Conservation (phyloP, 2,797 vertebrate species). For the Anabas testudineus region DNA sequence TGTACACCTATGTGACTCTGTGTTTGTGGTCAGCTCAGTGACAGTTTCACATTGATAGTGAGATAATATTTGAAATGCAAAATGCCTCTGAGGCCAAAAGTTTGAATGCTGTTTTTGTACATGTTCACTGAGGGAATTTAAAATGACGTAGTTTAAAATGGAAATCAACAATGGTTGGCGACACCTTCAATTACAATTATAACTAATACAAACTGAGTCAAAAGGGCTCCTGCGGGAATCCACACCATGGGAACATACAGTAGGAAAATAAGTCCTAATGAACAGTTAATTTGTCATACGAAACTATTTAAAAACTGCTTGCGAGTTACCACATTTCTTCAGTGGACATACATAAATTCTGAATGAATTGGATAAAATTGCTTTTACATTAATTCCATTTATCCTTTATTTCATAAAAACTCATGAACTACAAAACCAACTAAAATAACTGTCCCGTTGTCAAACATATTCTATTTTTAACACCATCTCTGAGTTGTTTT, state of each 20-base stretch:
- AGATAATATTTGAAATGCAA: conserved; percentile 39
- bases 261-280: conserved; percentile 44
- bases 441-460: conserved; percentile 42
- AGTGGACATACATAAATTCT: conserved; percentile 16
- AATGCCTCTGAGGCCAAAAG: conserved; percentile 41
- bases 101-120: conserved; percentile 41
- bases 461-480: conserved; percentile 31
- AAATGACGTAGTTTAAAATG: conserved; percentile 42
- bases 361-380: neutral
- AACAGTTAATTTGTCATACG: conserved; percentile 51
- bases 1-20: conserved; percentile 16
- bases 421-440: conserved; percentile 31
- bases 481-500: conserved; percentile 53
- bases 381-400: neutral
- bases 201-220: conserved; percentile 46
- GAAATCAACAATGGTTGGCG: conserved; percentile 48
- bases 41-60: conserved; percentile 29
- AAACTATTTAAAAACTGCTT: conserved; percentile 22
- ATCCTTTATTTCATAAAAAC: neutral
- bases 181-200: conserved; percentile 54
- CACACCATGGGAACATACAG: conserved; percentile 40
- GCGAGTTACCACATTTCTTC: conserved; percentile 17
- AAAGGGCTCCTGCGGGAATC: conserved; percentile 36
- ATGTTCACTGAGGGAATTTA: conserved; percentile 40
- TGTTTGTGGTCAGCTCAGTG: conserved; percentile 15